phyloP scores from a whole-genome alignment of 2,888 invertebrate species.

The Cosmia trapezina region DNA sequence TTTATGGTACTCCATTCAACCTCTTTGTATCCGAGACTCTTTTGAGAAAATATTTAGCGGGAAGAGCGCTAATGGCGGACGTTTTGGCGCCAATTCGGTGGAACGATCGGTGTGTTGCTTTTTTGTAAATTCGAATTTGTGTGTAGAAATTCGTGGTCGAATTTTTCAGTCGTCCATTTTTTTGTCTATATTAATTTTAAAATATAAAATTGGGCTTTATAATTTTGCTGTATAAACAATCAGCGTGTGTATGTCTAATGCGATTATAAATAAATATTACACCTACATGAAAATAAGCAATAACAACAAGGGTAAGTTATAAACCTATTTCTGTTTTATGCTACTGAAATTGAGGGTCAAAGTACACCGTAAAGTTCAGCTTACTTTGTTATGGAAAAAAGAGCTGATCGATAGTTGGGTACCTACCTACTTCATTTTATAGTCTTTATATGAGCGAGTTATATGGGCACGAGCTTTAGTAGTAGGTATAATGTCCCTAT shows the following conservation, averaged over 20 bases:
- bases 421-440: constrained; percentile 37
- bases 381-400: constrained; percentile 40
- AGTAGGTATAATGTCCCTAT: constrained; percentile 14
- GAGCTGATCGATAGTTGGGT: constrained; percentile 53
- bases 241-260: neutral
- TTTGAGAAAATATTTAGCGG: constrained; percentile 62
- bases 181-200: neutral
- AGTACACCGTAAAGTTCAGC: constrained; percentile 30
- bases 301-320: constrained; percentile 23
- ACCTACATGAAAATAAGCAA: constrained; percentile 8
- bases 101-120: constrained; percentile 61
- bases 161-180: neutral
- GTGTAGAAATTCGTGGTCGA: constrained; percentile 13
- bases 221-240: neutral
- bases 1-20: constrained; percentile 63
- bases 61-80: constrained; percentile 56
- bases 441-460: constrained; percentile 47
- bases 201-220: neutral
- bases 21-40: constrained; percentile 61
- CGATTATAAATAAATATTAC: neutral
- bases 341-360: constrained; percentile 25
- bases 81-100: constrained; percentile 63
- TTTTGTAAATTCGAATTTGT: constrained; percentile 40
- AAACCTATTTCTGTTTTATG: constrained; percentile 30
- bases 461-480: constrained; percentile 34